Base-by-base conservation (phyloP, 2,888 invertebrate species). In the Lydus trimaculatus region DNA sequence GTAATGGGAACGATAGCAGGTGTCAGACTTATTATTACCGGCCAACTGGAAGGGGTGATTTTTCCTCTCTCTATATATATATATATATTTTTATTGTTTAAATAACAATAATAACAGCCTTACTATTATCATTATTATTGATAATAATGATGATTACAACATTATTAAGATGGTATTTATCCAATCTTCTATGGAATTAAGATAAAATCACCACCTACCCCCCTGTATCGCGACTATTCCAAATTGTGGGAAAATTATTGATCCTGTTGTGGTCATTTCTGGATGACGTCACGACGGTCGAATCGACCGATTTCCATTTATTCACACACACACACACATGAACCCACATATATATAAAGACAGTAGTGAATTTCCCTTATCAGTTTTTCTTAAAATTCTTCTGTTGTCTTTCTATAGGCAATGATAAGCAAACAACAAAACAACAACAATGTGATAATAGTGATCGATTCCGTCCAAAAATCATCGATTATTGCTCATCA, bases 211-310 rank as follows among this genome's bases (percentile, higher is more conserved):
- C 39, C 17, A 43, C 17, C 43, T 5, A 7, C 7, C 65, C 66
- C 71, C 58, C 36, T 61, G 15, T 33, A 64, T 58, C 48, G 66
- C 25, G 61, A 28, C 43, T 20, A 58, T 33, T 6, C 66, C 63
- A 66, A 63, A 56, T 65, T 59, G 70, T 69, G 65, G 78, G 81
- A 83, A 84, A 84, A 84, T 79, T 84, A 84, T 84, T 84, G 84
- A 84, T 84, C 83, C 80, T 71, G 68, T 74, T 71, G 73, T 80
- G 82, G 81, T 82, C 83, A 82, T 79, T 82, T 74, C 15, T 5
- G 0, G 78, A 76, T 84, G 83, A 84, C 83, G 84, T 84, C 84
- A 84, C 76, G 72, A 69, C 80, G 84, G 84, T 83, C 84, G 84
- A 84, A 82, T 81, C 79, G 81, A 79, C 76, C 77, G 78, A 74